Conservation (phyloP, 2,113 vertebrate genomes). For the Butorides virescens region DNA sequence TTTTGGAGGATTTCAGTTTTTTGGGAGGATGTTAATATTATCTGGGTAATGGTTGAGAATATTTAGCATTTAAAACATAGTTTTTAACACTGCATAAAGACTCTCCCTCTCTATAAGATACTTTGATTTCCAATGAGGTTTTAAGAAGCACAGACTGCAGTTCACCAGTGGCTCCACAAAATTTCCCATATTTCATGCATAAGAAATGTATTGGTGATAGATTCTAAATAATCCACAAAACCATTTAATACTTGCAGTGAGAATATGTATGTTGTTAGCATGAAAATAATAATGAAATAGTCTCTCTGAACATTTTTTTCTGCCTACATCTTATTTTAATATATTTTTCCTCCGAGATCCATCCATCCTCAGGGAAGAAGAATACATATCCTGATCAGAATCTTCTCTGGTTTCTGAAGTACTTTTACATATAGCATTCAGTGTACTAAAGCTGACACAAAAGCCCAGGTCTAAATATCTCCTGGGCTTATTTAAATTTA, state of each 20-base stretch:
- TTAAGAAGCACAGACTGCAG: neutral
- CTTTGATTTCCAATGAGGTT: neutral
- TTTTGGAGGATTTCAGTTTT: accelerated
- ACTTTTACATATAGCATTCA: neutral
- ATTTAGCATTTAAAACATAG: neutral
- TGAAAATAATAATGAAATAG: neutral
- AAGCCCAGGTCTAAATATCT: neutral
- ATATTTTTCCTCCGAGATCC: neutral
- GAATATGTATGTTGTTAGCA: neutral
- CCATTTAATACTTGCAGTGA: neutral
- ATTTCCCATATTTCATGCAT: neutral
- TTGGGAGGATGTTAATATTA: neutral
- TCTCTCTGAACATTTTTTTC: neutral
- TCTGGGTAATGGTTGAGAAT: neutral
- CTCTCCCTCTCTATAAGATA: neutral
- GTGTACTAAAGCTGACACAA: neutral
- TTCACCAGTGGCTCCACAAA: neutral
- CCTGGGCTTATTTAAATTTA: neutral
- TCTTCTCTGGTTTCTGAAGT: neutral
- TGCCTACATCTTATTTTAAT: neutral
- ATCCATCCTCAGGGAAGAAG: neutral
- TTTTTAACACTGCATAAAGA: neutral
- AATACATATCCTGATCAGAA: neutral
- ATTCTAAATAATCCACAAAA: neutral
- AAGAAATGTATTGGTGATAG: neutral